Evolutionary conservation across 30 jellyfish, hydroid and myxozoan genomes (phyloP).

Genomic region (Turritopsis rubra): DNA sequence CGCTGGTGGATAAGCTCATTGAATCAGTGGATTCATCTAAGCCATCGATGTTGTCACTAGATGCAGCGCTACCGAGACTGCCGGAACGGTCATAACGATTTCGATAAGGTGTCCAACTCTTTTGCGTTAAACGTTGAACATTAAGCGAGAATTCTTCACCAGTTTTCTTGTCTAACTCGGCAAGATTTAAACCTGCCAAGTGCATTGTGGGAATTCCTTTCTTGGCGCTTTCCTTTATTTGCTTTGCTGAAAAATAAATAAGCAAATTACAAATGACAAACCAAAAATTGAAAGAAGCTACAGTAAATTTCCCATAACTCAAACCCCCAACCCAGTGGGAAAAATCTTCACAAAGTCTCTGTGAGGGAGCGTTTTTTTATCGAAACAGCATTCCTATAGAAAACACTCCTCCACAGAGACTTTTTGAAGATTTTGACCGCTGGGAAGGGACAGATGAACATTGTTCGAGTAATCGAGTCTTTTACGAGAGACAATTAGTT

Average conservation of each 20-base stretch:
- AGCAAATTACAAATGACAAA: not conserved
- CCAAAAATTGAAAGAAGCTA: too few species aligned
- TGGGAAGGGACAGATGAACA: too few species aligned
- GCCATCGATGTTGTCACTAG: conserved; percentile 30
- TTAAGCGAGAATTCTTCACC: conserved; percentile 27
- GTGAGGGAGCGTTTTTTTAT: too few species aligned
- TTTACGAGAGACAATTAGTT: too few species aligned
- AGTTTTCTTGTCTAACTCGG: conserved; percentile 19
- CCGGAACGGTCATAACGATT: conserved; percentile 40
- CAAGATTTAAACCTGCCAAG: conserved; percentile 41
- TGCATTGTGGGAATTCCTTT: conserved; percentile 48
- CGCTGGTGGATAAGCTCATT: conserved; percentile 19
- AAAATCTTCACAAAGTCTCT: too few species aligned
- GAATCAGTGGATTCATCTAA: conserved; percentile 33
- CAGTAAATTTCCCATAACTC: too few species aligned
- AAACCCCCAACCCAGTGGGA: too few species aligned
- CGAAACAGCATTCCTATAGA: too few species aligned
- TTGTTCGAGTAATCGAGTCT: too few species aligned
- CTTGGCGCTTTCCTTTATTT: conserved; percentile 36
- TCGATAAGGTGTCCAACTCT: conserved; percentile 25
- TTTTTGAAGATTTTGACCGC: too few species aligned
- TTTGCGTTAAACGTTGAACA: conserved; percentile 14
- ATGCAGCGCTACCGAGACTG: conserved; percentile 59
- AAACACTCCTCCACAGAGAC: too few species aligned
- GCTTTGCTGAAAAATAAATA: conserved; percentile 49